Percentiles rank a stretch among this genome's conserved stretches.
Conservation (phyloP, 1,140 invertebrate genomes). For the Heliconius eleuchia region DNA sequence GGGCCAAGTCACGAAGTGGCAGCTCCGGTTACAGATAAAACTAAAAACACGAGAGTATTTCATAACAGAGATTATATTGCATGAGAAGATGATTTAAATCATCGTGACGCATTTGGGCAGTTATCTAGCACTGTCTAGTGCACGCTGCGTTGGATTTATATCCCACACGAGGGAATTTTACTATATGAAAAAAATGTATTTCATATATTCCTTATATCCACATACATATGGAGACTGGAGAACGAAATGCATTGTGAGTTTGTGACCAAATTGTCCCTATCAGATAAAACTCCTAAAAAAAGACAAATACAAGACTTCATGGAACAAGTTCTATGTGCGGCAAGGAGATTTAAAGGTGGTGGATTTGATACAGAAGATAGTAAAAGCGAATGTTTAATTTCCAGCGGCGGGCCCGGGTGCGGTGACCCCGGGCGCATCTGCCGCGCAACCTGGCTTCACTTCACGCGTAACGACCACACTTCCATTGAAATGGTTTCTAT, state of each 20-base stretch:
- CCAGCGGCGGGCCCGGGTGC: constrained; percentile 60
- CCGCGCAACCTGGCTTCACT: constrained; percentile 57
- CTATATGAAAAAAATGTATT: not conserved
- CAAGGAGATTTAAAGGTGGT: constrained; percentile 11
- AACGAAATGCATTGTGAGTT: not conserved
- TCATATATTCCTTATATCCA: too few species aligned
- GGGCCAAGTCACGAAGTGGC: constrained; percentile 66
- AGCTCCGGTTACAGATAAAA: constrained; percentile 54
- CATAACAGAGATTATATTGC: constrained; percentile 43
- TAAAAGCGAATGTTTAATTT: constrained; percentile 60
- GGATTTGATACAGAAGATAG: constrained; percentile 38
- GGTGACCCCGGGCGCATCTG: constrained; percentile 70
- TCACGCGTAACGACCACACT: constrained; percentile 58
- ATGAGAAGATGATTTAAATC: constrained; percentile 29
- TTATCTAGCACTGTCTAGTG: not conserved
- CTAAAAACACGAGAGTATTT: constrained; percentile 51
- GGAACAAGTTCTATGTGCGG: constrained; percentile 14
- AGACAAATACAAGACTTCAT: constrained; percentile 2
- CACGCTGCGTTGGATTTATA: not conserved
- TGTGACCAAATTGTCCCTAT: not conserved
- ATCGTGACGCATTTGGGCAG: not conserved
- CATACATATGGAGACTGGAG: not conserved
- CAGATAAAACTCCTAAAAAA: not conserved
- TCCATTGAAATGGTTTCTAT: constrained; percentile 47
- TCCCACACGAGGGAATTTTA: not conserved